phyloP scores from a whole-genome alignment of 2,888 invertebrate genomes.

The Linyphia triangularis region DNA sequence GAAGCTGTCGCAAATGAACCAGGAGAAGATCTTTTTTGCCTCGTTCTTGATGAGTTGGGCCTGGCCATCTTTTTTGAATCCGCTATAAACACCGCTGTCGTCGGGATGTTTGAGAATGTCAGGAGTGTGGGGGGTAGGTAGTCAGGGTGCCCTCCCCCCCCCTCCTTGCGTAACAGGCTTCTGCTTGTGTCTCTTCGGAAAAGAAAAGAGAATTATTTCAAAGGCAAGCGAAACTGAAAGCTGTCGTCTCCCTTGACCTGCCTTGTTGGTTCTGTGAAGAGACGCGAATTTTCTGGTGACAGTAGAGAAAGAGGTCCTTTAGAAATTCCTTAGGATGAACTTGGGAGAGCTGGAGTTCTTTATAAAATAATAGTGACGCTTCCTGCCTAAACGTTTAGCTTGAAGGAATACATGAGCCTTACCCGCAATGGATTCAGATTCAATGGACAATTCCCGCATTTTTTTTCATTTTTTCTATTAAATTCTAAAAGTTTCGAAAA shows the following conservation, averaged over 20 bases:
- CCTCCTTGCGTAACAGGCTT: neutral
- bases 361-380: no score
- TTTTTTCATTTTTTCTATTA: no score
- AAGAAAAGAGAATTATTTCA: neutral
- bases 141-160: neutral
- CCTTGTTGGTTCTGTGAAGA: neutral
- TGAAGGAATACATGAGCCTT: no score
- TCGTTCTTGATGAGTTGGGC: neutral
- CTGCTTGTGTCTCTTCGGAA: no score
- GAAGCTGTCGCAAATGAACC: neutral
- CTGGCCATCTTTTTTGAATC: slow-evolving; percentile 41
- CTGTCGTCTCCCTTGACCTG: neutral
- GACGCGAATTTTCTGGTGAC: neutral
- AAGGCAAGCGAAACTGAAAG: neutral
- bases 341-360: no score
- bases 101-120: slow-evolving; percentile 38
- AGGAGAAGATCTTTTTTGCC: neutral
- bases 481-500: no score
- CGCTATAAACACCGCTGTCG: slow-evolving; percentile 49
- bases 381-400: no score
- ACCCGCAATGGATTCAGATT: no score
- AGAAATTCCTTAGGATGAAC: no score
- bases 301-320: no score
- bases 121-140: neutral
- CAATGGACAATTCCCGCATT: no score